Conservation (phyloP, 35 echinoderm and acorn worm species). For the Apostichopus parvimensis region DNA sequence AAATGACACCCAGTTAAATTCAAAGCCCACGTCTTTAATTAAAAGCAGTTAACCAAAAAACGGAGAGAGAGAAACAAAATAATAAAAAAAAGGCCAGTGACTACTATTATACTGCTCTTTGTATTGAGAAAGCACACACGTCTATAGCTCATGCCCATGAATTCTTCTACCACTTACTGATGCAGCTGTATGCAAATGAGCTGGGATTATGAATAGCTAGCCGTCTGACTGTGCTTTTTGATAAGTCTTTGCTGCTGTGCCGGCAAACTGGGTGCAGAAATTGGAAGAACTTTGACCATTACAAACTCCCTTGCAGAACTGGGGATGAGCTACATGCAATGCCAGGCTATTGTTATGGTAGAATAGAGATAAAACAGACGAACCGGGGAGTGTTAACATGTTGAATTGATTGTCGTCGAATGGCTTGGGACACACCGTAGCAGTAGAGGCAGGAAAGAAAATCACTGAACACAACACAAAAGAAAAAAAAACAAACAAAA, state of each 20-base stretch:
- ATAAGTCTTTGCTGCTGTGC: too few relatives aligned
- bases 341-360: conserved; percentile 4
- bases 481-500: too few relatives aligned
- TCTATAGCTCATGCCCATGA: not conserved
- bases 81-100: not conserved
- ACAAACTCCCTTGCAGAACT: not conserved
- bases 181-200: conserved; percentile 50
- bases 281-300: conserved; percentile 29
- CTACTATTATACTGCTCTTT: conserved; percentile 18
- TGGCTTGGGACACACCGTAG: not conserved
- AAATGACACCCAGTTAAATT: not conserved
- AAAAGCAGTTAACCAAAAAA: conserved; percentile 25
- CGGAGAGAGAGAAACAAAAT: too few relatives aligned
- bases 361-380: too few relatives aligned
- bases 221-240: too few relatives aligned
- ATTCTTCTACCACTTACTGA: conserved; percentile 16
- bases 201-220: conserved; percentile 10
- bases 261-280: too few relatives aligned
- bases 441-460: not conserved
- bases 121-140: not conserved
- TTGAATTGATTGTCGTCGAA: not conserved
- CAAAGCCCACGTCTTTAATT: conserved; percentile 19
- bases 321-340: conserved; percentile 2
- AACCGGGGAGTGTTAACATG: not conserved
- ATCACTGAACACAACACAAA: not conserved